These are phyloP conservation scores for Xestia c-nigrum DNA, from an alignment of 2,888 invertebrate genomes.

Conservation along the genomic window DNA sequence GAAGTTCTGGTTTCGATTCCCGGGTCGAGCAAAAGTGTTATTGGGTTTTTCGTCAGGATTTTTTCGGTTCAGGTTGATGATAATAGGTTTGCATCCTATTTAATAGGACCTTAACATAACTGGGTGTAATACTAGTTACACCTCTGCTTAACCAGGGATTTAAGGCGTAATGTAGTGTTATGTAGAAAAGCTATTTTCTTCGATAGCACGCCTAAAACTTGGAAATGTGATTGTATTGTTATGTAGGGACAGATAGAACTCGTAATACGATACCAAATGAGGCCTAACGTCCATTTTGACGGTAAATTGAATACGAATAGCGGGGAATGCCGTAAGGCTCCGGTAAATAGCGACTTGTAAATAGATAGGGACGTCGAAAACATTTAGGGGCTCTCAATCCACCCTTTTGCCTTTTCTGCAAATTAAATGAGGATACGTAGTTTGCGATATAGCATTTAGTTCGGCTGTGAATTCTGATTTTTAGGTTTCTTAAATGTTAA, in stretches of 20 bases:
- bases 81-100: too few species aligned
- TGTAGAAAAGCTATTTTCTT: not conserved
- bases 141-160: too few species aligned
- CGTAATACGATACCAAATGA: slow-evolving; percentile 80
- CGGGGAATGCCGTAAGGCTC: slow-evolving; percentile 74
- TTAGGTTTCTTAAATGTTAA: not conserved
- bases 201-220: slow-evolving; percentile 23
- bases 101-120: too few species aligned
- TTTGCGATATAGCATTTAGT: slow-evolving; percentile 36
- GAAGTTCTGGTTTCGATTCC: too few species aligned
- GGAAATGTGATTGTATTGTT: slow-evolving; percentile 52
- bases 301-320: slow-evolving; percentile 88
- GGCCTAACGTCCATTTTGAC: slow-evolving; percentile 84
- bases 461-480: not conserved
- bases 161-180: too few species aligned
- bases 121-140: too few species aligned
- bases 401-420: slow-evolving; percentile 86
- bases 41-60: too few species aligned
- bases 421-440: slow-evolving; percentile 83
- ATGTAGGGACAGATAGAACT: slow-evolving; percentile 63
- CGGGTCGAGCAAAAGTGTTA: too few species aligned
- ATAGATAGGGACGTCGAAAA: slow-evolving; percentile 81
- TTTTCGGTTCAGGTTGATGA: too few species aligned
- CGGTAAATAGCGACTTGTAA: slow-evolving; percentile 86
- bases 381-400: slow-evolving; percentile 80